These are phyloP conservation scores for Escarpia spicata DNA, from an alignment of 2,888 invertebrate genomes.

Conservation along the genomic window DNA sequence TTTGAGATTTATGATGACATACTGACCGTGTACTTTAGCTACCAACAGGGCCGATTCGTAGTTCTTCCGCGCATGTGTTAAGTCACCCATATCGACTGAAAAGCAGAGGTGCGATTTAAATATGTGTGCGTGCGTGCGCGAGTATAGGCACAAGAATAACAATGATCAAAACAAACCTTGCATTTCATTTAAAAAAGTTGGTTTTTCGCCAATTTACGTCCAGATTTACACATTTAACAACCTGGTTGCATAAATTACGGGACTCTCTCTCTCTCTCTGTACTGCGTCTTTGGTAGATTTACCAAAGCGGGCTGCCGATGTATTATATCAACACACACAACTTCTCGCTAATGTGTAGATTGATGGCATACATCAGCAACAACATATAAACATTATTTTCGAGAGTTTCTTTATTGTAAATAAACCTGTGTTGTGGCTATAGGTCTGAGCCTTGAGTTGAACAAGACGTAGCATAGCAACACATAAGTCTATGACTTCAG, in stretches of 20 bases:
- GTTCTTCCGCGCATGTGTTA: background rate
- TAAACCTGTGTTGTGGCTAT: background rate
- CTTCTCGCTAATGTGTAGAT: background rate
- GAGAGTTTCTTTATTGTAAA: background rate
- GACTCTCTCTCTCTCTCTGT: background rate
- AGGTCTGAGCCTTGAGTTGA: slow-evolving; percentile 57
- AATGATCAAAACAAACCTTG: too few relatives aligned
- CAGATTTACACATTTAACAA: too few relatives aligned
- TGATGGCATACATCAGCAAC: background rate
- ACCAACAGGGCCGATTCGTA: slow-evolving; percentile 4
- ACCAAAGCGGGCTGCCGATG: background rate
- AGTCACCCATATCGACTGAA: background rate
- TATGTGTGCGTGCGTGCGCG: background rate
- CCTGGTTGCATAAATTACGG: too few relatives aligned
- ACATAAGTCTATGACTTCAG: too few relatives aligned
- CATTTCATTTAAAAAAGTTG: too few relatives aligned
- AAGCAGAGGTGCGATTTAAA: background rate
- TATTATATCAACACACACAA: background rate
- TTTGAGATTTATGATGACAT: background rate
- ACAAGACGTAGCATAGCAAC: too few relatives aligned
- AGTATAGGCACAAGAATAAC: too few relatives aligned
- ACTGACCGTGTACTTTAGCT: background rate
- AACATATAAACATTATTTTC: background rate
- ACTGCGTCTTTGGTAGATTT: background rate
- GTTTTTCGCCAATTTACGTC: too few relatives aligned